A percentile compares a stretch with the other conserved stretches of the same genome.
phyloP scores from a whole-genome alignment of 2,113 vertebrate genomes.

The Ciconia maguari region DNA sequence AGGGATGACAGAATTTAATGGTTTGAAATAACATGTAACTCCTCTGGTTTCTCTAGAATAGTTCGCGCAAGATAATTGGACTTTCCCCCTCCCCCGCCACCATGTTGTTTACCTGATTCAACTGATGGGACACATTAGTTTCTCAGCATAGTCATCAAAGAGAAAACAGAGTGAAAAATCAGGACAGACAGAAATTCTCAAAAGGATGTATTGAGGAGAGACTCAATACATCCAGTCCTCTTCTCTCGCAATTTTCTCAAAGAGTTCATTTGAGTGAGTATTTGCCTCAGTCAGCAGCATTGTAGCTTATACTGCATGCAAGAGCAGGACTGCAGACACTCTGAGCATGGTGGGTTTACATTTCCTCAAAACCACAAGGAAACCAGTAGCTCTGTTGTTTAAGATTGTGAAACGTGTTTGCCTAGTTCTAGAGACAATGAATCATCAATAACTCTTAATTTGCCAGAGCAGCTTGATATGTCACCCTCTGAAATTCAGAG shows the following conservation, averaged over 20 bases:
- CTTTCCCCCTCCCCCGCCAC: neutral
- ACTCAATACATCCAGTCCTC: neutral
- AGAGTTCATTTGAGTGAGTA: neutral
- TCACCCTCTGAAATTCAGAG: neutral
- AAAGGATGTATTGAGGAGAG: neutral
- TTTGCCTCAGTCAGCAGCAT: neutral
- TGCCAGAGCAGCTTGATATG: neutral
- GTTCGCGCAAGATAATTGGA: neutral
- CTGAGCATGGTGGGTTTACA: rapidly evolving
- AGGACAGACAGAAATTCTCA: neutral
- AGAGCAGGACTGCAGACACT: neutral
- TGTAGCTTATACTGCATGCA: neutral
- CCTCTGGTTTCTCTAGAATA: neutral
- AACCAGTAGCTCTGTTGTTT: neutral
- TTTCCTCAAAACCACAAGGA: neutral
- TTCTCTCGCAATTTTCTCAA: neutral
- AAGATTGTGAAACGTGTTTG: neutral
- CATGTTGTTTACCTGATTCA: neutral
- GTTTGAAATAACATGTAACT: neutral
- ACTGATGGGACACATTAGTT: neutral
- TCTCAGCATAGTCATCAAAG: neutral
- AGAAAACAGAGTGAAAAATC: neutral
- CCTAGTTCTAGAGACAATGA: neutral
- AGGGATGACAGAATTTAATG: neutral
- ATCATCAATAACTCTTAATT: neutral